Base-by-base conservation (phyloP, 2,113 vertebrate genomes). In the Empidonax alnorum region DNA sequence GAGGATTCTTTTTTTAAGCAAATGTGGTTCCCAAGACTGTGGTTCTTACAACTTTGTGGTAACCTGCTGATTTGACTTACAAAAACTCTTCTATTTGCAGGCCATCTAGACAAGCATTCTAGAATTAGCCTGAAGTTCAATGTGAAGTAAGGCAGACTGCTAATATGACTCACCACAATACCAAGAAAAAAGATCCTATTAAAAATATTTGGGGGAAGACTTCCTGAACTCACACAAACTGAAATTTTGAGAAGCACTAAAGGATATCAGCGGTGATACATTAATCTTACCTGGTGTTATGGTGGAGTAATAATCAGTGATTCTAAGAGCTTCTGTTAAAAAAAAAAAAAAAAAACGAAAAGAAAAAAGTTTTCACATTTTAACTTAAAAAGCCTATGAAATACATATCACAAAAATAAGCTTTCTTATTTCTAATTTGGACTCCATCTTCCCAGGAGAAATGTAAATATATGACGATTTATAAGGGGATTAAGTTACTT, bases 211-310 rank as follows among this genome's bases (percentile, higher is more conserved):
- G 44, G 20, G 23, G 85, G 31, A 5, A 90, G n/a, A 76, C 12
- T 78, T 84, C 33, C 13, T 61, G 59, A 90, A 87, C 39, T 61
- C 47, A 71, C 7, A 59, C 2, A 35, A 9, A 59, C 13, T 53
- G 55, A 50, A 62, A 65, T 65, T 75, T 15, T 73, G 66, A 89
- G 31, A 11, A 44, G 21, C 24, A 62, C 12, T 75, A 35, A 75
- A 86, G 24, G 17, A 12, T 39, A 46, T 19, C 42, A 52, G 37
- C 28, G 18, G 35, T 21, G 39, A 91, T 14, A 35, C 9, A 79
- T 35, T 23, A 84, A 49, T 73, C 95, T 23, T 96, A 97, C 97
- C 95, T 94, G 94, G 35, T 44, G 66, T 37, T 42, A 33, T 0
- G 15, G 90, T 44, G 17, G 94, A 76, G 28, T 91, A 87, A 87